Evolutionary conservation across 2,113 vertebrate genomes (phyloP).

Genomic region (Syrrhaptes paradoxus): DNA sequence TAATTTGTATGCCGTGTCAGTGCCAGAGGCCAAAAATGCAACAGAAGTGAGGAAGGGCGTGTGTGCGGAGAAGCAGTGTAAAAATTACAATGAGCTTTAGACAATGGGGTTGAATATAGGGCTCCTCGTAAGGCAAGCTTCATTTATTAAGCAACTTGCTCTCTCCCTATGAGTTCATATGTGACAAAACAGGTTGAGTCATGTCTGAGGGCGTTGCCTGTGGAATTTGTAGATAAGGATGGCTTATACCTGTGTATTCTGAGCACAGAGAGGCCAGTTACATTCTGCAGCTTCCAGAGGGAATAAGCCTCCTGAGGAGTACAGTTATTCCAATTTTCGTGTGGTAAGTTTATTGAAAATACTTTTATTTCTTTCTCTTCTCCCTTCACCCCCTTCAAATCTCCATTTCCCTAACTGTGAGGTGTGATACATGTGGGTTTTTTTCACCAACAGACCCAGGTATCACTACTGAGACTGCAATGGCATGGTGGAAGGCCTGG

Average conservation of each 20-base stretch:
- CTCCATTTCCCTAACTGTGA: not conserved
- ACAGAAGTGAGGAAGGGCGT: not conserved
- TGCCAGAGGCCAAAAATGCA: not conserved
- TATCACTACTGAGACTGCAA: not conserved
- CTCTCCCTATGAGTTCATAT: constrained; percentile 6
- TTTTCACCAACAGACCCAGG: not conserved
- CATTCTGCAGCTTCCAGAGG: not conserved
- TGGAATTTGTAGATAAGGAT: constrained; percentile 7
- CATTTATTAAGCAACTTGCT: not conserved
- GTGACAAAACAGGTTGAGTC: constrained; percentile 52
- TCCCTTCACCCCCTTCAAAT: not conserved
- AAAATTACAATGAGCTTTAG: constrained; percentile 25
- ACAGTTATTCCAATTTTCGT: constrained; percentile 40
- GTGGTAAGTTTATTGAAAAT: constrained; percentile 28
- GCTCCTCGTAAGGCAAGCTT: constrained; percentile 15
- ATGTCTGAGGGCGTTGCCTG: constrained; percentile 15
- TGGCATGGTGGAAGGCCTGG: constrained; percentile 69
- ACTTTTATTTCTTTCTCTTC: not conserved
- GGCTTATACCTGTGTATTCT: not conserved
- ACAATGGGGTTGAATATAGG: constrained; percentile 1
- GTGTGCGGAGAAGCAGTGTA: not conserved
- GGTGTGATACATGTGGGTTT: not conserved
- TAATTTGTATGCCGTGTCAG: not conserved
- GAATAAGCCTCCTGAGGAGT: not conserved
- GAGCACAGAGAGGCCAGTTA: constrained; percentile 23